Conservation (phyloP, 2,113 vertebrate genomes). For the Grammatotria lemairii region DNA sequence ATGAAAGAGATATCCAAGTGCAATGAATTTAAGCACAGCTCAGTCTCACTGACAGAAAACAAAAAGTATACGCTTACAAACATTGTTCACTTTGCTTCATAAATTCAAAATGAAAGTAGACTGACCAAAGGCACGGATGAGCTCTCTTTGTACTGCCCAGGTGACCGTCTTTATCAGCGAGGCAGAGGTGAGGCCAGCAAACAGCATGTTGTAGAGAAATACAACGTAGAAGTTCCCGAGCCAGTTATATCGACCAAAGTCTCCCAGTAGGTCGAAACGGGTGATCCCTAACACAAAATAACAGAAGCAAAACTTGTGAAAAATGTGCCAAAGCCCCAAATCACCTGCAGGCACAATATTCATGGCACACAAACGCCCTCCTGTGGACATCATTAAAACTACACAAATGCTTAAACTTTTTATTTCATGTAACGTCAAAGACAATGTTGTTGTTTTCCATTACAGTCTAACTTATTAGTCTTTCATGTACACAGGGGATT, state of each 20-base stretch:
- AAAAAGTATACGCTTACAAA: not conserved
- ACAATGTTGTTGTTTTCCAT: not conserved
- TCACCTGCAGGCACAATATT: not conserved
- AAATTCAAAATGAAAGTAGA: not conserved
- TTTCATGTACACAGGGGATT: not conserved
- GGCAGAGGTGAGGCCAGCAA: slow-evolving; percentile 87
- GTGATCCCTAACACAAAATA: slow-evolving; percentile 80
- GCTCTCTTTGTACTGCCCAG: slow-evolving; percentile 86
- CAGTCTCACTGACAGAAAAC: not conserved
- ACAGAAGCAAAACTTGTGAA: not conserved
- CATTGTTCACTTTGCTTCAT: not conserved
- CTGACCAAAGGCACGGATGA: slow-evolving; percentile 92
- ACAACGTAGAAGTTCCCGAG: slow-evolving; percentile 92
- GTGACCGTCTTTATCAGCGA: slow-evolving; percentile 91
- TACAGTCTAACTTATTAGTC: not conserved
- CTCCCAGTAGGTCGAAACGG: slow-evolving; percentile 89
- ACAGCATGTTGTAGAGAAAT: slow-evolving; percentile 93
- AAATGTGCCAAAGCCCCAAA: not conserved
- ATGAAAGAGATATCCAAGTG: slow-evolving; percentile 24
- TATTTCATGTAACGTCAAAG: not conserved
- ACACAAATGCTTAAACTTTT: not conserved
- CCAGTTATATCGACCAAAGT: slow-evolving; percentile 95
- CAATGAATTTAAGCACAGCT: not conserved
- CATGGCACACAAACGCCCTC: not conserved
- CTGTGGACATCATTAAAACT: slow-evolving; percentile 40